Conservation (phyloP, 2,888 invertebrate genomes). For the Pyrochroa serraticornis region DNA sequence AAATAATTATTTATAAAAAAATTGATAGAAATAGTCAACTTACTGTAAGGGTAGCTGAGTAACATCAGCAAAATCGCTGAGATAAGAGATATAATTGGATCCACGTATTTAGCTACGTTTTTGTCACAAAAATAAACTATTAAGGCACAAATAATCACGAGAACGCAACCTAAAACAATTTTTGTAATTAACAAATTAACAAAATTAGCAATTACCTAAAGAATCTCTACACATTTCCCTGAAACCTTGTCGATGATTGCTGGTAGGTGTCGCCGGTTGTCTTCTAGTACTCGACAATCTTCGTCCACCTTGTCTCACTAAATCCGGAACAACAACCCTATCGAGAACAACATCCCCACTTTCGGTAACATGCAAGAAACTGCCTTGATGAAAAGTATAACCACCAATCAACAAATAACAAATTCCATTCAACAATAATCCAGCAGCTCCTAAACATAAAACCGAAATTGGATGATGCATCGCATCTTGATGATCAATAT, state of each 20-base stretch:
- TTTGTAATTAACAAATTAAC: slow-evolving; percentile 10
- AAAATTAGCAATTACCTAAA: slow-evolving; percentile 57
- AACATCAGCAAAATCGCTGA: slow-evolving; percentile 73
- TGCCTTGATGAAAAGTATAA: slow-evolving; percentile 76
- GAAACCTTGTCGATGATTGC: slow-evolving; percentile 63
- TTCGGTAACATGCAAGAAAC: slow-evolving; percentile 69
- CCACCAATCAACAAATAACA: slow-evolving; percentile 84
- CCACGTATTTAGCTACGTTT: slow-evolving; percentile 72
- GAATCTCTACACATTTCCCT: slow-evolving; percentile 68
- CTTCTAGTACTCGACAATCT: slow-evolving; percentile 58
- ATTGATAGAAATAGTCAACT: slow-evolving; percentile 55
- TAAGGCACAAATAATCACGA: slow-evolving; percentile 73
- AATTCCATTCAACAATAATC: slow-evolving; percentile 76
- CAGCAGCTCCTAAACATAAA: slow-evolving; percentile 71
- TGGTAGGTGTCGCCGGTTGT: slow-evolving; percentile 38
- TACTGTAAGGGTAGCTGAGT: slow-evolving; percentile 83
- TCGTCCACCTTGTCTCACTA: slow-evolving; percentile 57
- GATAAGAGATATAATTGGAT: slow-evolving; percentile 77
- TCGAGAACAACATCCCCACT: slow-evolving; percentile 68
- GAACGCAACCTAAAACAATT: slow-evolving; percentile 67
- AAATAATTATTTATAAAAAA: background rate
- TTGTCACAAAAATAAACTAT: slow-evolving; percentile 65
- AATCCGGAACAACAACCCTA: slow-evolving; percentile 58
- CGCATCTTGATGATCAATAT: slow-evolving; percentile 73
- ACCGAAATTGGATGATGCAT: slow-evolving; percentile 79